Evolutionary conservation across 2,113 vertebrate genomes (phyloP).

Genomic region (Serilophus lunatus): DNA sequence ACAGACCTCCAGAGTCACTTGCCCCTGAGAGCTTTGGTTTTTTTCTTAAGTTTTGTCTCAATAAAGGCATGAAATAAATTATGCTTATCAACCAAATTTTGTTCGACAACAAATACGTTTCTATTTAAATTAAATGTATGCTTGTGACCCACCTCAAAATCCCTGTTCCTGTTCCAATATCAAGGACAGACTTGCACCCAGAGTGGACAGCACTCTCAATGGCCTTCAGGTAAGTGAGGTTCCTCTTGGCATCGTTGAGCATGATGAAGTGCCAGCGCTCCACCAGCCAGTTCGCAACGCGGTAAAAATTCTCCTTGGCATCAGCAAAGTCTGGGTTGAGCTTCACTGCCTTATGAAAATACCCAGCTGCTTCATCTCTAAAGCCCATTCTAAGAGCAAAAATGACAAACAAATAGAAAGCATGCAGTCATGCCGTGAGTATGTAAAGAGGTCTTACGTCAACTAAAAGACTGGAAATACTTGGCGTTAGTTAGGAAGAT

Average conservation of each 20-base stretch:
- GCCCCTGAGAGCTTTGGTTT: background rate
- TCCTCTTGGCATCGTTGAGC: conserved; percentile 92
- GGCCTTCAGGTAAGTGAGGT: conserved; percentile 87
- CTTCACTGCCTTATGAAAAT: conserved; percentile 95
- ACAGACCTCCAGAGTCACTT: background rate
- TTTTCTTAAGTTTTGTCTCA: background rate
- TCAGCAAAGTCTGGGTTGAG: conserved; percentile 88
- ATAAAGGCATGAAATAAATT: background rate
- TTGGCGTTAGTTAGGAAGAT: background rate
- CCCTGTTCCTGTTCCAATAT: conserved; percentile 96
- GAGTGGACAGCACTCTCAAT: conserved; percentile 83
- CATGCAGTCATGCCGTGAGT: background rate
- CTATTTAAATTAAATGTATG: background rate
- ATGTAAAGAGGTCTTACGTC: background rate
- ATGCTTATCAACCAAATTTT: background rate
- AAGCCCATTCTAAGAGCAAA: conserved; percentile 88
- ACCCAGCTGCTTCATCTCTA: conserved; percentile 93
- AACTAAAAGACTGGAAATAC: background rate
- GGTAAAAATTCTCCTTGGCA: conserved; percentile 96
- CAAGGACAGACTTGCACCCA: conserved; percentile 87
- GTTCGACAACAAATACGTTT: background rate
- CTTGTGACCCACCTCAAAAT: conserved; percentile 84
- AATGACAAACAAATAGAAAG: background rate
- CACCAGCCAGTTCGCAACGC: conserved; percentile 96
- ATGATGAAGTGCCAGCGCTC: conserved; percentile 99